Percentiles rank a stretch among this genome's conserved stretches.
These are phyloP conservation scores for Oreohelix idahoensis DNA, from an alignment of 1,140 invertebrate genomes.

Conservation along the genomic window DNA sequence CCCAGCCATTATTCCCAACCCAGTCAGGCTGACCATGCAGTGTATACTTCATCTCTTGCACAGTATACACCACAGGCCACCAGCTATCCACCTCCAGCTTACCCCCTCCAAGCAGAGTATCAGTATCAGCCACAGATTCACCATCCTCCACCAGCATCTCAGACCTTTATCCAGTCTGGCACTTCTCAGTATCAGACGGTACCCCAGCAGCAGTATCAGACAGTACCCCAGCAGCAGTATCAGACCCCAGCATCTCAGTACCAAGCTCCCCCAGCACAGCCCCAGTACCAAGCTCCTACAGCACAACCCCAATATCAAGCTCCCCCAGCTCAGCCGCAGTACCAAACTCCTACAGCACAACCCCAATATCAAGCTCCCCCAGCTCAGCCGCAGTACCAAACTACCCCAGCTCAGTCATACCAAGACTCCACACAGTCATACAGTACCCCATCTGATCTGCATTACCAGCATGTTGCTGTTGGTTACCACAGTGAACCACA, in stretches of 20 bases:
- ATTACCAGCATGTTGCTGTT: neutral
- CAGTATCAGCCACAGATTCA: neutral
- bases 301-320: neutral
- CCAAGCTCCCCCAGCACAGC: neutral
- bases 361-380: neutral
- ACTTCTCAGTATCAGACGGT: neutral
- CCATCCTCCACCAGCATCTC: conserved; percentile 10
- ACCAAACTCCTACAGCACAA: neutral
- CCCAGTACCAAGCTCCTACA: conserved; percentile 14
- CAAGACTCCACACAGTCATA: neutral
- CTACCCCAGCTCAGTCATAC: neutral
- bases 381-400: neutral
- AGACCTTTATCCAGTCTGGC: neutral
- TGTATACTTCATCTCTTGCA: neutral
- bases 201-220: neutral
- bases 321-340: neutral
- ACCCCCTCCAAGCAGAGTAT: neutral
- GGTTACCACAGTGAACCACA: neutral
- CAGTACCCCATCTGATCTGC: neutral
- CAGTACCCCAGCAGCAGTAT: neutral
- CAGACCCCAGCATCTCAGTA: neutral
- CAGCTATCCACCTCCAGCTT: neutral
- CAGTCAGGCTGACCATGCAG: neutral
- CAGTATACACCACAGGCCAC: neutral
- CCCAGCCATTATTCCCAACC: neutral